These are phyloP conservation scores for Drosophila obscura DNA, from an alignment of 1,140 invertebrate species.

Conservation along the genomic window DNA sequence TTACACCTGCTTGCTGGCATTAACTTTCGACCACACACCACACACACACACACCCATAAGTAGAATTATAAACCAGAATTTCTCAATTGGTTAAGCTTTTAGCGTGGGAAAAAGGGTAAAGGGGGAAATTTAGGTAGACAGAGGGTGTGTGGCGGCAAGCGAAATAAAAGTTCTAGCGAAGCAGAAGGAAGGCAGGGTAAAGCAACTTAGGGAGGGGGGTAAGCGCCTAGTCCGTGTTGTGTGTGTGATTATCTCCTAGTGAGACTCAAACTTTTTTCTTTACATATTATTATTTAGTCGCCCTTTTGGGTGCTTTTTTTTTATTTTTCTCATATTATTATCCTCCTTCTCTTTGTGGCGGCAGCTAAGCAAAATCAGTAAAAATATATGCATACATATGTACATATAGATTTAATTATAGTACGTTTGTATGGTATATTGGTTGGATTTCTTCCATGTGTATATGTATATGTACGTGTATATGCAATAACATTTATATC, in stretches of 20 bases:
- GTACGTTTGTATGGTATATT: constrained; percentile 23
- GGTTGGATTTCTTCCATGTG: constrained; percentile 23
- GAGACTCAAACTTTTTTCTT: constrained; percentile 23
- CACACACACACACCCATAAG: background rate
- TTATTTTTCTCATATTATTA: constrained; percentile 23
- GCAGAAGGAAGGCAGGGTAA: background rate
- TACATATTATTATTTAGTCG: background rate
- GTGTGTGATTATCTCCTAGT: constrained; percentile 33
- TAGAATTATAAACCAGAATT: constrained; percentile 15
- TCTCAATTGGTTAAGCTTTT: constrained; percentile 22
- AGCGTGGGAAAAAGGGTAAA: background rate
- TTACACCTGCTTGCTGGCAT: constrained; percentile 3
- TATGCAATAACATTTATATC: constrained; percentile 80
- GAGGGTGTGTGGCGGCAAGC: constrained; percentile 1
- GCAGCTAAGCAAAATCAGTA: constrained; percentile 56
- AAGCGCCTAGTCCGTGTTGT: constrained; percentile 1
- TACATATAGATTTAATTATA: constrained; percentile 53
- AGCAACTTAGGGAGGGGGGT: constrained; percentile 38
- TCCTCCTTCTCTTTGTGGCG: constrained; percentile 26
- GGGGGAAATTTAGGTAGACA: background rate
- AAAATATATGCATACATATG: constrained; percentile 46
- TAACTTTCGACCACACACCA: constrained; percentile 29
- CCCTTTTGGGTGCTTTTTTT: constrained; percentile 13
- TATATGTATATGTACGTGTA: constrained; percentile 65
- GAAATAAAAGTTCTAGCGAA: constrained; percentile 36